Conservation (phyloP, 2,888 invertebrate genomes). For the Bembecia ichneumoniformis region DNA sequence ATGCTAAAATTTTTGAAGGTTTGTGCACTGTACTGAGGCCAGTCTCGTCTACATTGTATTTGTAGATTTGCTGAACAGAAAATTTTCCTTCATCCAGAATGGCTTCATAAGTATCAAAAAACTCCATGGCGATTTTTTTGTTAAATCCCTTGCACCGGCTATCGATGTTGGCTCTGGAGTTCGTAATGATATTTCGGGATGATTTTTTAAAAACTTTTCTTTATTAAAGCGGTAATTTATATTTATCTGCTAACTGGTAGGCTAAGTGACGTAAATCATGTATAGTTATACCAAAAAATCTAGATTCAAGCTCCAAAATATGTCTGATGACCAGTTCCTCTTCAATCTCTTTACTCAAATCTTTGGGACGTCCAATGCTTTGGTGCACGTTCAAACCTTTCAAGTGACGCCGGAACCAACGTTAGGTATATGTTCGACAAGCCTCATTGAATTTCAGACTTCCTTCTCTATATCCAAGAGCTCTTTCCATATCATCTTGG, state of each 20-base stretch:
- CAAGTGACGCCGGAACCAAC: slow-evolving; percentile 8
- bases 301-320: slow-evolving; percentile 8
- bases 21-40: slow-evolving; percentile 11
- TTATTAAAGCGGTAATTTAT: slow-evolving; percentile 9
- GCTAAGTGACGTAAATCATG: slow-evolving; percentile 7
- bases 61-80: slow-evolving; percentile 12
- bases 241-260: slow-evolving; percentile 9
- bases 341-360: slow-evolving; percentile 10
- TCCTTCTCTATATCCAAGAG: slow-evolving; percentile 4
- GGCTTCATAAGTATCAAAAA: slow-evolving; percentile 9
- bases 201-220: slow-evolving; percentile 11
- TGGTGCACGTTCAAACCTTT: slow-evolving; percentile 5
- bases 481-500: slow-evolving; percentile 8
- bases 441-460: slow-evolving; percentile 7
- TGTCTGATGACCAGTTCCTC: slow-evolving; percentile 6
- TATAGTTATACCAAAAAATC: slow-evolving; percentile 9
- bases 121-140: slow-evolving; percentile 9
- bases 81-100: slow-evolving; percentile 4
- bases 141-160: slow-evolving; percentile 8
- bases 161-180: slow-evolving; percentile 11
- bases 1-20: slow-evolving; percentile 11
- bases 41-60: slow-evolving; percentile 14
- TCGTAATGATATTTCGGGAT: slow-evolving; percentile 11
- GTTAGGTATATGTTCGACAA: slow-evolving; percentile 9
- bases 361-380: slow-evolving; percentile 9